Conservation (phyloP, 1,140 invertebrate species). For the Bombus impatiens region DNA sequence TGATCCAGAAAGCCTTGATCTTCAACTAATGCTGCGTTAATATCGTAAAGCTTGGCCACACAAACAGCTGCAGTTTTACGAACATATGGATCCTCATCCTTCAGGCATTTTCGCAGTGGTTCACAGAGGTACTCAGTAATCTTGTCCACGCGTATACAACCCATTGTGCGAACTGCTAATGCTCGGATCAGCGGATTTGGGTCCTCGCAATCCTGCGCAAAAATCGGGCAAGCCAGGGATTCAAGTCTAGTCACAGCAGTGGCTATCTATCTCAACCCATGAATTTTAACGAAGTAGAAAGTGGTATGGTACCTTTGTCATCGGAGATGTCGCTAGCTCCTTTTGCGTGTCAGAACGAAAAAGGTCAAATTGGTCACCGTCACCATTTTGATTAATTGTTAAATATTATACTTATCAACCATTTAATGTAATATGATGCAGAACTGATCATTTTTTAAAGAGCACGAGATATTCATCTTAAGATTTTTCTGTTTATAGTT, state of each 20-base stretch:
- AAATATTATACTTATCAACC: conserved; percentile 77
- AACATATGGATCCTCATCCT: conserved; percentile 99
- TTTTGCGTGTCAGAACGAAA: conserved; percentile 84
- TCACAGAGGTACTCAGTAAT: conserved; percentile 99
- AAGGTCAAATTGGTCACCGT: conserved; percentile 84
- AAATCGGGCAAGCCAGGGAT: conserved; percentile 83
- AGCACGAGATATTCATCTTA: conserved; percentile 76
- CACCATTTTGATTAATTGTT: conserved; percentile 81
- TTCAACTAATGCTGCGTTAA: conserved; percentile 98
- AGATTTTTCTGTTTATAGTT: conserved; percentile 33
- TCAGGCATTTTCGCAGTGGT: conserved; percentile 98
- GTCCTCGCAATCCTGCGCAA: conserved; percentile 98
- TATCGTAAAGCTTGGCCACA: conserved; percentile 99
- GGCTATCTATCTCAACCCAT: conserved; percentile 81
- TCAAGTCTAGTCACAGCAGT: conserved; percentile 82
- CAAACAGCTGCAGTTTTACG: conserved; percentile 99
- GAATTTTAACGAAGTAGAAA: conserved; percentile 80
- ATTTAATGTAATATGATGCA: conserved; percentile 65
- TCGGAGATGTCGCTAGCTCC: conserved; percentile 83
- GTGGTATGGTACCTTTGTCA: conserved; percentile 82
- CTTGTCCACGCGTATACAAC: conserved; percentile 99
- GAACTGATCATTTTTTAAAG: conserved; percentile 81
- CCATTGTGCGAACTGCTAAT: conserved; percentile 99
- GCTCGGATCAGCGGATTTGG: conserved; percentile 99
- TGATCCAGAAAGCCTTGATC: conserved; percentile 99